phyloP scores from a whole-genome alignment of 2,113 vertebrate genomes.

The Scytalopus superciliaris region DNA sequence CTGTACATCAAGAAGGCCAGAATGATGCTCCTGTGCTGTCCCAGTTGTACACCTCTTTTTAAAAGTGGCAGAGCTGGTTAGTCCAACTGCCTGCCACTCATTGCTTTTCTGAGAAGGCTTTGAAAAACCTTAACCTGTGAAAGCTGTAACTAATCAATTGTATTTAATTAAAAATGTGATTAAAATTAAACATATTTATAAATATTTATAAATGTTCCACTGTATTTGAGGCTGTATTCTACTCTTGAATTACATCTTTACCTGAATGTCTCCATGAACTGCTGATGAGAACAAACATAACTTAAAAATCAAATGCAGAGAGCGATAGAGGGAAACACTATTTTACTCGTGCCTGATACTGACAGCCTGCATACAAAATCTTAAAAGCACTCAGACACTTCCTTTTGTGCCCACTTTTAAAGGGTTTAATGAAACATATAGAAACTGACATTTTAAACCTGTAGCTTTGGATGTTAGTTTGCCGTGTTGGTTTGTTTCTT shows the following conservation, averaged over 20 bases:
- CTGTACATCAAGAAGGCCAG: not conserved
- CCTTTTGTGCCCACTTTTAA: conserved; percentile 48
- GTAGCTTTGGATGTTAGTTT: conserved; percentile 29
- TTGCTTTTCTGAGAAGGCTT: not conserved
- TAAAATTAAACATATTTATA: not conserved
- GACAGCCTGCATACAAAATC: conserved; percentile 64
- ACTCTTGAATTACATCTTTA: not conserved
- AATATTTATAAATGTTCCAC: not conserved
- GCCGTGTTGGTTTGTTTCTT: not conserved
- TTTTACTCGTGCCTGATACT: conserved; percentile 61
- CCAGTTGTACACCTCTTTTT: not conserved
- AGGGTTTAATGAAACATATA: conserved; percentile 64
- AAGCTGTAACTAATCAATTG: not conserved
- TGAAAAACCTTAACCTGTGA: not conserved
- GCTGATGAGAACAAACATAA: conserved; percentile 25
- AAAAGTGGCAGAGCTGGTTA: not conserved
- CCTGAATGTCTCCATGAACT: not conserved
- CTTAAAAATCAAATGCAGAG: conserved; percentile 49
- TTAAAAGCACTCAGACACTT: conserved; percentile 53
- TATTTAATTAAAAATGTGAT: not conserved
- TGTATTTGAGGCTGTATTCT: not conserved
- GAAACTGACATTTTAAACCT: conserved; percentile 36
- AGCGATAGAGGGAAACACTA: conserved; percentile 64
- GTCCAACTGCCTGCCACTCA: not conserved
- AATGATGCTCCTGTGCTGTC: not conserved